phyloP scores from a whole-genome alignment of 92 coral and sea anemone genomes.

The Phenganax marumi region DNA sequence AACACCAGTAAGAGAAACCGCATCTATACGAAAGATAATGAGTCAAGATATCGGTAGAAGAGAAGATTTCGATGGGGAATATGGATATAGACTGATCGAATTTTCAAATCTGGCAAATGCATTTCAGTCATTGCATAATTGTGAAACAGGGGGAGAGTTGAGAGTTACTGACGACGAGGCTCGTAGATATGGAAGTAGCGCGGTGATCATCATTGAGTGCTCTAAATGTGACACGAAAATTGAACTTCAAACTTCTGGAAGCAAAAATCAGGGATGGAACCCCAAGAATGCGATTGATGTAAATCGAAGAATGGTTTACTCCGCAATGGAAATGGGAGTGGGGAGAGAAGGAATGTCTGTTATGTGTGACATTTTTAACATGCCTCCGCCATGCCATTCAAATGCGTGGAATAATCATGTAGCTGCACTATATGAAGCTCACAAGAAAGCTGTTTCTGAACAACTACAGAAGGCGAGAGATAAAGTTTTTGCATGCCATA shows the following conservation, averaged over 20 bases:
- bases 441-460: conserved; percentile 38
- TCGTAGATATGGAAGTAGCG: conserved; percentile 17
- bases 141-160: conserved; percentile 9
- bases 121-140: conserved; percentile 20
- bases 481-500: conserved; percentile 17
- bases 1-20: conserved; percentile 19
- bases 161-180: conserved; percentile 18
- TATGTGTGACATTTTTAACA: conserved; percentile 42
- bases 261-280: conserved; percentile 21
- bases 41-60: conserved; percentile 7
- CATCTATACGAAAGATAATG: conserved; percentile 27
- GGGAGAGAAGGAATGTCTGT: conserved; percentile 42
- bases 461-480: conserved; percentile 28
- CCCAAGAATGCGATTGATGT: conserved; percentile 19
- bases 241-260: conserved; percentile 28
- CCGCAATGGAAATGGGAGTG: conserved; percentile 43
- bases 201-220: conserved; percentile 30
- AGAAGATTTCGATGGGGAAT: conserved; percentile 35
- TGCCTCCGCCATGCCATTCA: conserved; percentile 46
- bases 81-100: conserved; percentile 28
- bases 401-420: conserved; percentile 44
- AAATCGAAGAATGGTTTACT: conserved; percentile 40
- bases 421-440: conserved; percentile 42
- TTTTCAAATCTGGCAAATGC: conserved; percentile 17
- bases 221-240: conserved; percentile 28